Evolutionary conservation across 1,140 invertebrate genomes (phyloP), one percentile per base, ranked within the genome.

Genomic region (Lutraria rhynchaena): DNA sequence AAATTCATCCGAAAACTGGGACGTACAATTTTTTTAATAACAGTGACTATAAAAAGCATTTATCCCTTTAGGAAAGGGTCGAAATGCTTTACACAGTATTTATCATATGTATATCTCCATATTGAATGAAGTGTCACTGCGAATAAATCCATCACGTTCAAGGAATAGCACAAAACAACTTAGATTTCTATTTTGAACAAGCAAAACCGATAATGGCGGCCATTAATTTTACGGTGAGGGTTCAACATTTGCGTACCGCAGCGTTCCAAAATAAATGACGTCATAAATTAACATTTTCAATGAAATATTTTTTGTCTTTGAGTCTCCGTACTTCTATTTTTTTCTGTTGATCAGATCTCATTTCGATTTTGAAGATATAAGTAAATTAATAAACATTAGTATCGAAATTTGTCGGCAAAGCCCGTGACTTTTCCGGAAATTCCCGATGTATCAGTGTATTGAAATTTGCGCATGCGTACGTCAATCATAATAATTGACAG

Each of bases 141-240:
- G 31, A 67, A 55, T 58, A 58, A 46, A 80, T 80, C 76, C 76
- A 80, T 80, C 46, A 33, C 51, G n/a, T 2, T 5, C 37, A 33
- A 24, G 37, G 22, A 33, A 67, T 7, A 49, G 51, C 51, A 19
- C 19, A 60, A 80, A 46, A 55, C 22, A 19, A 49, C 41, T 24
- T 29, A 27, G 29, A 70, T 69, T 4, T 17, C 44, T 58, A 35
- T 37, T 31, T 33, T 31, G 3, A 33, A 49, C n/a, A 33, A 57
- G n/a, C 9, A 69, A 58, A 60, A 69, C 19, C 33, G 37, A 82
- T 75, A 81, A 84, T 88, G 87, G 87, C 87, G 81, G 87, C 87
- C 87, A 88, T 88, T 85, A 81, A 85, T 83, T 83, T 85, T 69
- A 61, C 57, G 63, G 53, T 77, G 77, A 74, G 85, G 85, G 83